Percentiles rank a stretch among this genome's conserved stretches.
Evolutionary conservation across 2,797 vertebrate species (phyloP).

Genomic region (Melopsittacus undulatus): DNA sequence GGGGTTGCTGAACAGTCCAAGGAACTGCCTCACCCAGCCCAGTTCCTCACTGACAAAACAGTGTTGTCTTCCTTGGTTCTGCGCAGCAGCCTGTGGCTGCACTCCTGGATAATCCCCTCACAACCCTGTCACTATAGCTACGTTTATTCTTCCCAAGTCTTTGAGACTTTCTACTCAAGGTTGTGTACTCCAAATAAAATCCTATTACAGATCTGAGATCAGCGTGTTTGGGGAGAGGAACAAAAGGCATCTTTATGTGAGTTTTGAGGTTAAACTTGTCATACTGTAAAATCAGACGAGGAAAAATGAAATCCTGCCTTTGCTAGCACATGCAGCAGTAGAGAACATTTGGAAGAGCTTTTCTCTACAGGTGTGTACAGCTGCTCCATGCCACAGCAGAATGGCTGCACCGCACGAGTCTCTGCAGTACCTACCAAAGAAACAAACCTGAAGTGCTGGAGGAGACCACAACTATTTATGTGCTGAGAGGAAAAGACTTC

Average conservation of each 20-base stretch:
- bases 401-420: not conserved
- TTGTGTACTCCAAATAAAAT: constrained; percentile 46
- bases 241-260: not conserved
- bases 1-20: not conserved
- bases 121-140: not conserved
- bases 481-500: not conserved
- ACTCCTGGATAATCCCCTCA: constrained; percentile 16
- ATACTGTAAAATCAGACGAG: not conserved
- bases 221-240: constrained; percentile 9
- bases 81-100: not conserved
- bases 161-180: constrained; percentile 7
- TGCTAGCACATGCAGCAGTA: not conserved
- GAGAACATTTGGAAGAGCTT: not conserved
- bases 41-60: constrained; percentile 44
- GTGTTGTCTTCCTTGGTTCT: constrained; percentile 62
- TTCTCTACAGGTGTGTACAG: not conserved
- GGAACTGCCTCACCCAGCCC: not conserved
- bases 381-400: not conserved
- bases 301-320: not conserved
- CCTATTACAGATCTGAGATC: constrained; percentile 9
- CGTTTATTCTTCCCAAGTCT: not conserved
- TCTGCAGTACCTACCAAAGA: constrained; percentile 63
- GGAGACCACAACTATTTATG: not conserved
- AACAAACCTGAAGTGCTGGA: constrained; percentile 1
- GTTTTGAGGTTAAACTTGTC: constrained; percentile 3